A percentile compares a stretch with the other conserved stretches of the same genome.
Evolutionary conservation across 2,888 invertebrate species (phyloP).

Genomic region (Norana najaformis): DNA sequence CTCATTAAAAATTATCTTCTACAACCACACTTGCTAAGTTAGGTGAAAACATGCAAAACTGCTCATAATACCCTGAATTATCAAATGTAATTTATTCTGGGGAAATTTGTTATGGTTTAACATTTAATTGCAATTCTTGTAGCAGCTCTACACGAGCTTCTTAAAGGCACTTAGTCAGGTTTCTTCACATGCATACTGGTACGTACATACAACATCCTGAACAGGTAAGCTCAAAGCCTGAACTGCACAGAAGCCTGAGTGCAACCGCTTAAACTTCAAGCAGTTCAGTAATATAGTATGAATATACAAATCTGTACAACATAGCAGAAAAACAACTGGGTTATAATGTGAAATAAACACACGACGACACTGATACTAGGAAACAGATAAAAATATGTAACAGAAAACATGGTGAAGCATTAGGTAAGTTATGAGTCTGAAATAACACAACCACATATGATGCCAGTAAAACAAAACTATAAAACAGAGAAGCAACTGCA

Average conservation of each 20-base stretch:
- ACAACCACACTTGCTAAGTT: background rate
- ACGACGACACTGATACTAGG: background rate
- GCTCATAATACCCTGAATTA: background rate
- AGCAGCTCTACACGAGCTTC: background rate
- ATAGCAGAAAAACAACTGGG: background rate
- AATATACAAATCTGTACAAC: background rate
- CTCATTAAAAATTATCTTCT: background rate
- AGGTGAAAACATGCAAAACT: background rate
- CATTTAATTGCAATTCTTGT: background rate
- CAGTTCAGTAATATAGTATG: background rate
- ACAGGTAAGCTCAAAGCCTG: background rate
- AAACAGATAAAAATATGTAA: slow-evolving; percentile 5
- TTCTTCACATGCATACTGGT: background rate
- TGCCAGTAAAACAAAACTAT: background rate
- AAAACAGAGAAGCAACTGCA: background rate
- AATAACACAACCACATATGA: background rate
- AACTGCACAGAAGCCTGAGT: background rate
- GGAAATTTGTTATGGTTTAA: background rate
- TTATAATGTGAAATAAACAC: background rate
- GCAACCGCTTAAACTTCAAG: background rate
- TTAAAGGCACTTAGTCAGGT: background rate
- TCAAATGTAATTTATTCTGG: background rate
- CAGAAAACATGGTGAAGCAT: background rate
- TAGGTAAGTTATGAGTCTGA: background rate
- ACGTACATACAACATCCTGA: background rate